Percentiles rank a stretch among this genome's conserved stretches.
phyloP scores from a whole-genome alignment of 1,140 invertebrate species.

The Trichomalopsis sarcophagae region DNA sequence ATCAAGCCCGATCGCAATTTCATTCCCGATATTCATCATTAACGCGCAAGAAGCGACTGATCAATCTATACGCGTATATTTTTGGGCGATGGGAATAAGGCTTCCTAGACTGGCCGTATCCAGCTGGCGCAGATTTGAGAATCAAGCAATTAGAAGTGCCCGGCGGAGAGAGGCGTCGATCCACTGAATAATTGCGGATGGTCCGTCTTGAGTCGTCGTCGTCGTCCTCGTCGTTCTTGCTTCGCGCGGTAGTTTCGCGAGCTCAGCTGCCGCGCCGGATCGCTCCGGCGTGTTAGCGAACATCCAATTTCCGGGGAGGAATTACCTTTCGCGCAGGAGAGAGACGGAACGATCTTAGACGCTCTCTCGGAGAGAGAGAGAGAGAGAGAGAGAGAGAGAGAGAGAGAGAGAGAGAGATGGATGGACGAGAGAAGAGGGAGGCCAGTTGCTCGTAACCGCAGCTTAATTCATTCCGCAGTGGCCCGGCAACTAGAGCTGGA shows the following conservation, averaged over 20 bases:
- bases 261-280: slow-evolving; percentile 14
- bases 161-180: slow-evolving; percentile 6
- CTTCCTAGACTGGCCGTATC: no score
- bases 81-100: neutral
- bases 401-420: slow-evolving; percentile 28
- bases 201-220: slow-evolving; percentile 33
- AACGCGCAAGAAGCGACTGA: no score
- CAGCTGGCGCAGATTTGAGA: neutral
- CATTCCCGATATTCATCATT: no score
- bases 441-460: slow-evolving; percentile 58
- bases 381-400: slow-evolving; percentile 9
- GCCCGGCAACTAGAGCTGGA: slow-evolving; percentile 1
- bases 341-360: slow-evolving; percentile 54
- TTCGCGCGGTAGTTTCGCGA: neutral
- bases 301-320: slow-evolving; percentile 66
- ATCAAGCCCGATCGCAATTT: no score
- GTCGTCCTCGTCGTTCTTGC: neutral
- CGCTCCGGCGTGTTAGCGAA: slow-evolving; percentile 46
- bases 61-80: no score
- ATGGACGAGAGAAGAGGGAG: slow-evolving; percentile 17
- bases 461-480: slow-evolving; percentile 57
- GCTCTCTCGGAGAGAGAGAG: neutral
- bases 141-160: slow-evolving; percentile 22
- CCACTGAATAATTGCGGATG: slow-evolving; percentile 28
- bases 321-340: slow-evolving; percentile 55